A percentile compares a stretch with the other conserved stretches of the same genome.
Conservation (phyloP, 1,140 invertebrate species). For the Melanaphis sacchari region DNA sequence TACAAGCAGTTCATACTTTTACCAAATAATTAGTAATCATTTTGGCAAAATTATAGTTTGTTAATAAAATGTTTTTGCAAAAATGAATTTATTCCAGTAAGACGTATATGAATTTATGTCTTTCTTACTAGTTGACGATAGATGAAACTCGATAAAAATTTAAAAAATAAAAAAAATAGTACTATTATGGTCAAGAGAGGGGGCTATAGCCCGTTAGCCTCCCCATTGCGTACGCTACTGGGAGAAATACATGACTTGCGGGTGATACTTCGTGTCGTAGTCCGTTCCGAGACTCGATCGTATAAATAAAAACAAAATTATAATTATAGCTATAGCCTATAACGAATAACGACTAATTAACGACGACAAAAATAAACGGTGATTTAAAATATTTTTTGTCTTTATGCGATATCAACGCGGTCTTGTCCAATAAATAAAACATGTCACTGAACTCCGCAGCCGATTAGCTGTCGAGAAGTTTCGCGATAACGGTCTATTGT, state of each 20-base stretch:
- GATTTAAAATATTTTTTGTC: conserved; percentile 15
- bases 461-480: neutral
- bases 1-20: too few species aligned
- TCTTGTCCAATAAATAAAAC: neutral
- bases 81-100: too few species aligned
- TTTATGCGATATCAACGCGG: neutral
- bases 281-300: neutral
- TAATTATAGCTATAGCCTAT: neutral
- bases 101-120: too few species aligned
- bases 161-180: too few species aligned
- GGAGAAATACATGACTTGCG: neutral
- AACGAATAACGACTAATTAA: conserved; percentile 2
- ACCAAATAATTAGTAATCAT: too few species aligned
- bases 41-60: too few species aligned
- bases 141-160: too few species aligned
- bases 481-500: conserved; percentile 38
- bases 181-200: too few species aligned
- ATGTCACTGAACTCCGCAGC: conserved; percentile 44
- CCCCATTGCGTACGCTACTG: too few species aligned
- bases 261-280: neutral
- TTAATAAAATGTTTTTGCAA: too few species aligned
- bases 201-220: too few species aligned
- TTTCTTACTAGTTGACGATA: too few species aligned
- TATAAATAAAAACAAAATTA: neutral
- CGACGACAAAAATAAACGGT: neutral